Evolutionary conservation across 2,888 invertebrate species (phyloP).

Genomic region (Caenorhabditis panamensis): DNA sequence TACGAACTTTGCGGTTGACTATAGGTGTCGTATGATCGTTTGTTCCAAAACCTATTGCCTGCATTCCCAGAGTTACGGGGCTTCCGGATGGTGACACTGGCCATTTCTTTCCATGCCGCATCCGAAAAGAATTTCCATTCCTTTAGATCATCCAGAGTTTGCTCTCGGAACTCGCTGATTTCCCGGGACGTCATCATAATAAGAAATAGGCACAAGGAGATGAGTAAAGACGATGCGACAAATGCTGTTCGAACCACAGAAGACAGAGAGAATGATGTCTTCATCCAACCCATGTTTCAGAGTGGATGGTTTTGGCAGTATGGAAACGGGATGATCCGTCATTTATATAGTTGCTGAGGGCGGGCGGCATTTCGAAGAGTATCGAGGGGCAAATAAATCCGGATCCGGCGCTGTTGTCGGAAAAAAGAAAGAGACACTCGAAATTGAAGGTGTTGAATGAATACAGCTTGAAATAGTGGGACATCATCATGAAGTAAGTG

Average conservation of each 20-base stretch:
- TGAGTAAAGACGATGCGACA: constrained; percentile 40
- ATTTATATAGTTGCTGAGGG: constrained; percentile 38
- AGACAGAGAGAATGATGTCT: constrained; percentile 22
- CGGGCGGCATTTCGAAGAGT: constrained; percentile 7
- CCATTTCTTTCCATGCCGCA: constrained; percentile 58
- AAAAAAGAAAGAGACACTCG: constrained; percentile 14
- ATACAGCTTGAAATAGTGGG: not conserved
- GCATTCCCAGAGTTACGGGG: constrained; percentile 37
- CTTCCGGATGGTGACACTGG: constrained; percentile 20
- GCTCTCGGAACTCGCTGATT: constrained; percentile 45
- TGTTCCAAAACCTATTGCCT: constrained; percentile 38
- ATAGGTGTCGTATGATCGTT: constrained; percentile 37
- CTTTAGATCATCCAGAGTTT: constrained; percentile 61
- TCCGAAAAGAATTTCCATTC: constrained; percentile 63
- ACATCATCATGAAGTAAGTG: constrained; percentile 1
- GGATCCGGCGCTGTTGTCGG: constrained; percentile 17
- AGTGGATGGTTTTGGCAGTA: constrained; percentile 3
- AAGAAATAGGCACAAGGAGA: constrained; percentile 45
- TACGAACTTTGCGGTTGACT: constrained; percentile 42
- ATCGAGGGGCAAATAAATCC: constrained; percentile 17
- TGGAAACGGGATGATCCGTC: constrained; percentile 22
- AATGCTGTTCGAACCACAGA: constrained; percentile 39
- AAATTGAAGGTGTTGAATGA: constrained; percentile 44
- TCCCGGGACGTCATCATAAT: constrained; percentile 50
- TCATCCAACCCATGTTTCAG: constrained; percentile 20